Evolutionary conservation across 2,113 vertebrate species (phyloP), one percentile per base, ranked within the genome.

Genomic region (Donacobius atricapilla): DNA sequence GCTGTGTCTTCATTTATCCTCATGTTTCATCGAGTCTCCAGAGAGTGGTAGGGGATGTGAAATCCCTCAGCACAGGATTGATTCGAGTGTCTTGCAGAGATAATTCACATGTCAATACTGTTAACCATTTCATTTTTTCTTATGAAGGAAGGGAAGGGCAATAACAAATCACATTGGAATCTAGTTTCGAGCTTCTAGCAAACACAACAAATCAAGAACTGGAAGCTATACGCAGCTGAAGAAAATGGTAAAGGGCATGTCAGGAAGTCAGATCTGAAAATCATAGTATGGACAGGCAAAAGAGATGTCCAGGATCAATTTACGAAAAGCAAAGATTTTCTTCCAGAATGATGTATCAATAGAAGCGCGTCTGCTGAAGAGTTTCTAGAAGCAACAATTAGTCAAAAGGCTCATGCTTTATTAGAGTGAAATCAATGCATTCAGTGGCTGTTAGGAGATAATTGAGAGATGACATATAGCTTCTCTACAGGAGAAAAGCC

Each of bases 71-170:
- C 45, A 54, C 1, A 10, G 85, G 30, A 94, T 83, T 80, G 88
- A 97, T 92, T 58, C 5, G 21, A 73, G 63, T 53, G 45, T 50
- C 90, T 86, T 23, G 53, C 2, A 5, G 88, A 92, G 96, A 88
- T 95, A 94, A 96, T 95, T 93, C 83, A 73, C 75, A 35, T 0
- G 13, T 58, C 90, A 83, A 94, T 93, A 89, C 40, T 44, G 86
- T 97, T 94, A 95, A 95, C 88, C 45, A 77, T 96, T 96, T 92
- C 71, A 80, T 93, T 94, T 90, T 94, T 93, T 90, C 82, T 83
- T 58, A 33, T 39, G 83, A 73, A 68, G 44, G 69, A 54, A 87
- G 24, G 47, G 63, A 76, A 77, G 23, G 23, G 69, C 4, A 35
- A 44, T 61, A 80, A 93, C 50, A 92, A 88, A 89, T 86, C 15